Conservation (phyloP, 2,888 invertebrate species). For the Cerastis rubricosa region DNA sequence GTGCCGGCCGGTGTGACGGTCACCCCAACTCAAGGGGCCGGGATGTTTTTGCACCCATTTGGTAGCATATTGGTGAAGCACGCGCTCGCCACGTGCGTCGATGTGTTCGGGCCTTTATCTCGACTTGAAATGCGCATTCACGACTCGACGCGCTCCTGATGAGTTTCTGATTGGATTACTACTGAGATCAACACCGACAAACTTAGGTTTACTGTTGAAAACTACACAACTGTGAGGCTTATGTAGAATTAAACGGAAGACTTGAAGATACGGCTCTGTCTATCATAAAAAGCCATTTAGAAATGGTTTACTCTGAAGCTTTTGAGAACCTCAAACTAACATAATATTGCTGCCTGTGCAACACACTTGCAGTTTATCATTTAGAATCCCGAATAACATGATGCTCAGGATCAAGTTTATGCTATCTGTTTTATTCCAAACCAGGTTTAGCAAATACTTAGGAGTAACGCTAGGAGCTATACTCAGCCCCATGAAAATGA, state of each 20-base stretch:
- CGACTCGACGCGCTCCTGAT: slow-evolving; percentile 82
- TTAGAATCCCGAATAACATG: background rate
- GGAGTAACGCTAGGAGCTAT: slow-evolving; percentile 24
- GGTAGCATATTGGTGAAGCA: slow-evolving; percentile 80
- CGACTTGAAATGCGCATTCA: slow-evolving; percentile 86
- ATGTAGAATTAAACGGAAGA: background rate
- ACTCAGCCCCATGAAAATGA: slow-evolving; percentile 20
- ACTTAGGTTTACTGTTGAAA: slow-evolving; percentile 53
- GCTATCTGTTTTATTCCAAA: background rate
- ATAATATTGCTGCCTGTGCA: background rate
- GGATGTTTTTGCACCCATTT: slow-evolving; percentile 82
- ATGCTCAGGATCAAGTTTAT: slow-evolving; percentile 14
- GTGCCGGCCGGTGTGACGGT: slow-evolving; percentile 82
- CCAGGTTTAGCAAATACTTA: slow-evolving; percentile 35
- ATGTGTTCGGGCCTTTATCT: slow-evolving; percentile 83
- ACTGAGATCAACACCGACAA: slow-evolving; percentile 64
- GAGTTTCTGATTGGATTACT: slow-evolving; percentile 86
- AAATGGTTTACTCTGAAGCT: slow-evolving; percentile 21
- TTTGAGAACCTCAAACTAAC: background rate
- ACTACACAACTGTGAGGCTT: slow-evolving; percentile 30
- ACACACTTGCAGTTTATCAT: background rate
- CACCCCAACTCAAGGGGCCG: slow-evolving; percentile 72
- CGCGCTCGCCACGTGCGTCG: slow-evolving; percentile 85
- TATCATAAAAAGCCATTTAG: background rate
- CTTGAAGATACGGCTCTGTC: background rate